These are phyloP conservation scores for Sthenelais limicola DNA, from an alignment of 2,888 invertebrate genomes.

Conservation along the genomic window DNA sequence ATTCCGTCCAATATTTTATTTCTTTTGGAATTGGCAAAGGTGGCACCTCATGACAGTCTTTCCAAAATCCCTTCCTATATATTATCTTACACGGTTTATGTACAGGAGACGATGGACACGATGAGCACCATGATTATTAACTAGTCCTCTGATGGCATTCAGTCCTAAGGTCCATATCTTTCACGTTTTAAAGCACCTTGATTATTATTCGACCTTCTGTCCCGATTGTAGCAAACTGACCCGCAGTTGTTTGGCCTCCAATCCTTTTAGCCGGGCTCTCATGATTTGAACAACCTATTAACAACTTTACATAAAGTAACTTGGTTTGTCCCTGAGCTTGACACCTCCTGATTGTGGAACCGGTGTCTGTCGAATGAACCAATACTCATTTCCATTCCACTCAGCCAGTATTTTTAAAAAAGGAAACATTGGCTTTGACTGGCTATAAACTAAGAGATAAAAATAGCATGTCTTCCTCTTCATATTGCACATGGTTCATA, in stretches of 20 bases:
- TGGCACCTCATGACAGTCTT: background rate
- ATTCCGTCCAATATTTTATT: no score
- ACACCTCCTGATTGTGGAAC: background rate
- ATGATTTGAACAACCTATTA: conserved; percentile 17
- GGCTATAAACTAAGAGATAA: background rate
- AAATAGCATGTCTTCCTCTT: background rate
- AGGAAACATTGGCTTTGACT: no score
- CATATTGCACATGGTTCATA: background rate
- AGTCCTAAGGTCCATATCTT: no score
- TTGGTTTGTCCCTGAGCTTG: conserved; percentile 3
- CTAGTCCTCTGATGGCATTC: no score
- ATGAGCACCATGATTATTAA: background rate
- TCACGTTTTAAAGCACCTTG: conserved; percentile 19
- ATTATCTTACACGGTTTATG: background rate
- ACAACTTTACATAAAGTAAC: no score
- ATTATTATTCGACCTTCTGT: conserved; percentile 27
- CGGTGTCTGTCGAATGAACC: conserved; percentile 9
- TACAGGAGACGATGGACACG: conserved; percentile 11
- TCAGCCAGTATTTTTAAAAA: no score
- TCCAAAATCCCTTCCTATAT: background rate
- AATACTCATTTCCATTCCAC: background rate
- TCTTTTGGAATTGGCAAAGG: no score
- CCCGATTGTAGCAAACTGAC: conserved; percentile 23
- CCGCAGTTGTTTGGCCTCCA: conserved; percentile 29
- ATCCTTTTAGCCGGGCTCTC: conserved; percentile 10